Conservation (phyloP, 2,113 vertebrate genomes). For the Corythaeola cristata region DNA sequence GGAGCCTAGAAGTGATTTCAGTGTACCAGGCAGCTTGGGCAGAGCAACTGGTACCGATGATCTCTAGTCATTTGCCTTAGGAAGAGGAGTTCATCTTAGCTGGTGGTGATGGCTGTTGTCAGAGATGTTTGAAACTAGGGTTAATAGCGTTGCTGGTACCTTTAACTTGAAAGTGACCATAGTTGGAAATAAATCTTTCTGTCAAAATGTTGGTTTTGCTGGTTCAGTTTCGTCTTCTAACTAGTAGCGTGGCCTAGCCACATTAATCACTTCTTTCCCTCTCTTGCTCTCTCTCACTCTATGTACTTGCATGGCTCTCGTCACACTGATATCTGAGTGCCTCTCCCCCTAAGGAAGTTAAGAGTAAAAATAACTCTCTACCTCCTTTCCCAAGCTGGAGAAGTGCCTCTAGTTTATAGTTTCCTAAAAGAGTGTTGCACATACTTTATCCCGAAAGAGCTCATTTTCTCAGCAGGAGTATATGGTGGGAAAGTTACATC, state of each 20-base stretch:
- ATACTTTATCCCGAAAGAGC: neutral
- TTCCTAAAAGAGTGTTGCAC: neutral
- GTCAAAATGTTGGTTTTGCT: neutral
- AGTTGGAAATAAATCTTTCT: neutral
- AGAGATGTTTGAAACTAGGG: neutral
- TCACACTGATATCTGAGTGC: neutral
- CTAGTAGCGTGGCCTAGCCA: neutral
- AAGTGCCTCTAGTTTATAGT: neutral
- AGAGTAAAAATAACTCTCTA: constrained; percentile 49
- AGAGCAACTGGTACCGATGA: neutral
- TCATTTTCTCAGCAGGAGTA: neutral
- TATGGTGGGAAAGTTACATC: neutral
- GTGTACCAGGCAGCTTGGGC: neutral
- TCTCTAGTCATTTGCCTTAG: neutral
- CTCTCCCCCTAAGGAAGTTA: constrained; percentile 8
- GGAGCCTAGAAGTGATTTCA: neutral
- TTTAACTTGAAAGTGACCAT: neutral
- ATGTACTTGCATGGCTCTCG: constrained; percentile 1
- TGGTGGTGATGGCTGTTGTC: neutral
- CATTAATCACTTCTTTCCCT: neutral
- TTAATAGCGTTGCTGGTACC: neutral
- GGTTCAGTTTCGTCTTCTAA: neutral
- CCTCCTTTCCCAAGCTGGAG: constrained; percentile 24
- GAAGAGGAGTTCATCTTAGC: neutral
- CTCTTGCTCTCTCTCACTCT: neutral